These are phyloP conservation scores for Hirtodrosophila duncani DNA, from an alignment of 2,888 invertebrate species.

Conservation along the genomic window DNA sequence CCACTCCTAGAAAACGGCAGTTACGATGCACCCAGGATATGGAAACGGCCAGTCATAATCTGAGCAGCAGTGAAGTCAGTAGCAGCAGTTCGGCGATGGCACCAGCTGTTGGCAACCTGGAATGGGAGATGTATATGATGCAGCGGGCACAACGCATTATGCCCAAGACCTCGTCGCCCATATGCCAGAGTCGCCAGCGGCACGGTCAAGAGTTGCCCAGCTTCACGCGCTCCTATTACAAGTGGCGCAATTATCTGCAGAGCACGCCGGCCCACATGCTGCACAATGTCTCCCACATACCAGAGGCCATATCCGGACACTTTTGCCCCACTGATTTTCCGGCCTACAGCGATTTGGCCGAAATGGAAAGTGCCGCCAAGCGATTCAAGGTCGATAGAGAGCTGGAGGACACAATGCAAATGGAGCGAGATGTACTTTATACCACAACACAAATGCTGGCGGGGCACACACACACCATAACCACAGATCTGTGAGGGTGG, in stretches of 20 bases:
- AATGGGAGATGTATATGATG: constrained; percentile 77
- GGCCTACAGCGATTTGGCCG: constrained; percentile 61
- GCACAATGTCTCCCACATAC: constrained; percentile 66
- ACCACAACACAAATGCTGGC: constrained; percentile 30
- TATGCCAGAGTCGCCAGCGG: constrained; percentile 52
- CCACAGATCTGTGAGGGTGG: constrained; percentile 48
- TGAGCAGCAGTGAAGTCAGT: too few species aligned
- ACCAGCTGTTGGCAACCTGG: constrained; percentile 53
- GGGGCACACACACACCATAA: constrained; percentile 41
- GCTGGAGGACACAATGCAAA: neutral
- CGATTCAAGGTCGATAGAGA: constrained; percentile 56
- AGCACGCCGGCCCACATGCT: constrained; percentile 66
- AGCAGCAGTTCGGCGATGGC: constrained; percentile 1
- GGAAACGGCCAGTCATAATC: too few species aligned
- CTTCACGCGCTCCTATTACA: constrained; percentile 52
- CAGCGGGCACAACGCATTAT: constrained; percentile 62
- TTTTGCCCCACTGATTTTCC: constrained; percentile 72
- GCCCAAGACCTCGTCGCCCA: constrained; percentile 75
- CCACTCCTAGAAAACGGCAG: constrained; percentile 37
- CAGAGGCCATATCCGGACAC: constrained; percentile 74
- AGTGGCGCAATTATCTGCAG: constrained; percentile 69
- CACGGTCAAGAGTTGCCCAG: constrained; percentile 19
- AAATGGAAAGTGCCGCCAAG: constrained; percentile 68
- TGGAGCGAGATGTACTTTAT: constrained; percentile 12
- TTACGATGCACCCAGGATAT: constrained; percentile 48